Base-by-base conservation (phyloP, 2,888 invertebrate species). In the Leuctra nigra region DNA sequence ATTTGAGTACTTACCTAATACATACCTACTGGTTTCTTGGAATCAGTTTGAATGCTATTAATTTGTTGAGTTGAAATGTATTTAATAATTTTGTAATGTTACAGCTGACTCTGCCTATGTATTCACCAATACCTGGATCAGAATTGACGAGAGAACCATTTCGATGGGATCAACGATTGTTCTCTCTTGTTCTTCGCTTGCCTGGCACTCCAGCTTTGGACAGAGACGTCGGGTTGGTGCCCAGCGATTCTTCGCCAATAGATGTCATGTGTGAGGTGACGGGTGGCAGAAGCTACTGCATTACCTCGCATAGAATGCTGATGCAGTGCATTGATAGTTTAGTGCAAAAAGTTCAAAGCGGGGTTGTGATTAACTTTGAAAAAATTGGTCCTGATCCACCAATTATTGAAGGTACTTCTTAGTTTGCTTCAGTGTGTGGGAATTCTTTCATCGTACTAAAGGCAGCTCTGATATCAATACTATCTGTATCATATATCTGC, bases 191-290 rank as follows among this genome's bases (percentile, higher is more conserved):
- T 47, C 77, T 99, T 55, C 78, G 95, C 61, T 78, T 98, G 70
- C 86, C 95, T 38, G 97, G 95, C 3, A 92, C 93, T 44, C 95
- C 92, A 2, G 87, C 90, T 1, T 83, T 86, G 48, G 91, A 91
- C 67, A 77, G 91, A 62, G 91, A 92, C 67, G 85, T 86, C 3
- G 91, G 91, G 4, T 78, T 91, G 56, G 95, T 97, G 33, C 91
- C 96, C 9, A 92, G 92, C 56, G 97, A 98, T 69, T 83, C 87
- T 54, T 94, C 95, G 35, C 93, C 95, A 0, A 91, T 98, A 63
- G 96, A 98, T 72, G 89, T 91, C 6, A 96, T 99, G 94, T 98
- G 98, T 75, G 96, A 97, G 77, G 95, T 95, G 18, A 99, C 98
- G 13, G 98, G 98, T 68, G 98, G 97, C 61, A 85, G 97, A 47